phyloP scores from a whole-genome alignment of 2,113 vertebrate genomes.

The Chinchilla lanigera region DNA sequence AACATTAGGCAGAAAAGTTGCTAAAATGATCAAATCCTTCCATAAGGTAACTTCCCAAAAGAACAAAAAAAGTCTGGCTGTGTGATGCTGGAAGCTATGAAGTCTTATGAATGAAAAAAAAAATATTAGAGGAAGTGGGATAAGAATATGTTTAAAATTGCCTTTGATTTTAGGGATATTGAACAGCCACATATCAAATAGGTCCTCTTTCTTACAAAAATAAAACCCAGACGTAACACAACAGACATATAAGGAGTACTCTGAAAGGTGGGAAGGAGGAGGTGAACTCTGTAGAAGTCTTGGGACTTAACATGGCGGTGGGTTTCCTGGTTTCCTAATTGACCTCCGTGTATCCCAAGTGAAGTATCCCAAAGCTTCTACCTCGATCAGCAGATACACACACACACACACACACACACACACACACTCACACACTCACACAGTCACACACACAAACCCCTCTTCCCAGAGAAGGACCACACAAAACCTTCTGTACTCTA shows the following conservation, averaged over 20 bases:
- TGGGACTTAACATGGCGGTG: not conserved
- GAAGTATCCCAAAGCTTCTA: not conserved
- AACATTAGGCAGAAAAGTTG: not conserved
- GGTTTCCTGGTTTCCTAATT: not conserved
- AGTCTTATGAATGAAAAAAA: not conserved
- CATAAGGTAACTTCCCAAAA: not conserved
- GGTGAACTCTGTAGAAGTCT: not conserved
- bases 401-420: not conserved
- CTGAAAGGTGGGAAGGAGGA: not conserved
- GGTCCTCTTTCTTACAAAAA: not conserved
- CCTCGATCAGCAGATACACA: not conserved
- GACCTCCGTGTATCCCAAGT: not conserved
- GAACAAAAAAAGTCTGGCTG: not conserved
- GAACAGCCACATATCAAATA: not conserved
- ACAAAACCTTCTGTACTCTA: not conserved
- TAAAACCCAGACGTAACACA: not conserved
- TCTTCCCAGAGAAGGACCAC: not conserved
- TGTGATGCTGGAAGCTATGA: not conserved
- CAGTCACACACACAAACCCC: not conserved
- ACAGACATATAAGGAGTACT: not conserved
- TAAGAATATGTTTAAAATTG: conserved; percentile 24
- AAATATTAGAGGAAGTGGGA: not conserved
- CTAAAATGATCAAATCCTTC: not conserved
- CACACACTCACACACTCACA: not conserved
- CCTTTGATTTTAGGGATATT: not conserved